Evolutionary conservation across 2,888 invertebrate genomes (phyloP).

Genomic region (Stenodema calcarata): DNA sequence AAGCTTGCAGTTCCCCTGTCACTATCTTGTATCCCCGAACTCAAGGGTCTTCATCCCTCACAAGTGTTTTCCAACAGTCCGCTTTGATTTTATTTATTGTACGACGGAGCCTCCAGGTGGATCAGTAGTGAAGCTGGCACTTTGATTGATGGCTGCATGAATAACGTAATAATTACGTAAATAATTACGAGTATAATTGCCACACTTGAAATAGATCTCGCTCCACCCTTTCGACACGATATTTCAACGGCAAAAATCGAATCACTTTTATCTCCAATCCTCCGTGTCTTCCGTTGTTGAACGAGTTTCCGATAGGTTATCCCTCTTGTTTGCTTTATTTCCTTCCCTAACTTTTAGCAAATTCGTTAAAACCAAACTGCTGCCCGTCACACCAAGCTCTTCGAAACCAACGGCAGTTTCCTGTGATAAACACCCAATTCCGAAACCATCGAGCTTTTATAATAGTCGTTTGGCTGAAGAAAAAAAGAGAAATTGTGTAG

Average conservation of each 20-base stretch:
- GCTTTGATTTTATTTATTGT: too few species aligned
- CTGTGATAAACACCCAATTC: constrained; percentile 24
- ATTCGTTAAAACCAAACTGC: background rate
- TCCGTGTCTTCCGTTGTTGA: background rate
- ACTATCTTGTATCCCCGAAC: too few species aligned
- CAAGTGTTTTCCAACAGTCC: too few species aligned
- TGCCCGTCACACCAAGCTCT: background rate
- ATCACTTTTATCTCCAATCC: background rate
- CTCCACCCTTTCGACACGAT: background rate
- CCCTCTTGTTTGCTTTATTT: background rate
- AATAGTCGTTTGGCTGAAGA: background rate
- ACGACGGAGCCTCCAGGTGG: too few species aligned
- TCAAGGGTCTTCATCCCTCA: too few species aligned
- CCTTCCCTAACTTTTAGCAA: background rate
- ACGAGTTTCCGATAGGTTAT: background rate
- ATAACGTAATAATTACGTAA: too few species aligned
- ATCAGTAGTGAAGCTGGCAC: too few species aligned
- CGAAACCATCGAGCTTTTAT: background rate
- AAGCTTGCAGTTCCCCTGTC: too few species aligned
- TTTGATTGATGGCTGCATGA: too few species aligned
- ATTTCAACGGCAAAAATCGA: background rate
- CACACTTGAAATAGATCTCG: background rate
- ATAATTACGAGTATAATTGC: too few species aligned
- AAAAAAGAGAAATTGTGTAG: background rate
- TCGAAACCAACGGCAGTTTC: background rate